Evolutionary conservation across 2,113 vertebrate genomes (phyloP).

Genomic region (Circaetus gallicus): DNA sequence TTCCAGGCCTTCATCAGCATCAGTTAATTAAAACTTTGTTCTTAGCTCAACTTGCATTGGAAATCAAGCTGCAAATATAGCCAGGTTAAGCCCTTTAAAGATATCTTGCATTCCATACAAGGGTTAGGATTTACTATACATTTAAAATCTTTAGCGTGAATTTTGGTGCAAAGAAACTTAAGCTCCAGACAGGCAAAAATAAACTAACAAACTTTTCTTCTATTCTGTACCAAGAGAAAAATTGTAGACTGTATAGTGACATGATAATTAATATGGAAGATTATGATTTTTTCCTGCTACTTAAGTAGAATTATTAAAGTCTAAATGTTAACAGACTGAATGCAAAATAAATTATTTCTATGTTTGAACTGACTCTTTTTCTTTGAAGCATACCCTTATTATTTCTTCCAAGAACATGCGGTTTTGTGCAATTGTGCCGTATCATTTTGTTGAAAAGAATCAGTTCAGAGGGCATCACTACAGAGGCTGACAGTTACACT

Average conservation of each 20-base stretch:
- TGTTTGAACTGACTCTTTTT: not conserved
- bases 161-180: not conserved
- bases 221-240: not conserved
- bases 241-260: not conserved
- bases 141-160: not conserved
- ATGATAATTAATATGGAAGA: not conserved
- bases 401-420: not conserved
- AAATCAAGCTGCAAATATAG: not conserved
- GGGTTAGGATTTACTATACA: not conserved
- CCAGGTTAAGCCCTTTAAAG: not conserved
- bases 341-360: not conserved
- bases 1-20: not conserved
- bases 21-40: not conserved
- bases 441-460: conserved; percentile 40
- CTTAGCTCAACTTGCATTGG: not conserved
- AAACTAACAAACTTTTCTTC: not conserved
- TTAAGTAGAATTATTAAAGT: not conserved
- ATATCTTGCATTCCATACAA: not conserved
- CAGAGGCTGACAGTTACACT: not conserved
- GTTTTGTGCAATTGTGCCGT: not conserved
- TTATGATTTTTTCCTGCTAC: not conserved
- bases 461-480: not conserved
- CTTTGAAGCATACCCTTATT: not conserved
- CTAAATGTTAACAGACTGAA: not conserved
- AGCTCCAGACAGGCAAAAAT: not conserved